Conservation (phyloP, 2,888 invertebrate genomes). For the Sarcophaga caerulescens region DNA sequence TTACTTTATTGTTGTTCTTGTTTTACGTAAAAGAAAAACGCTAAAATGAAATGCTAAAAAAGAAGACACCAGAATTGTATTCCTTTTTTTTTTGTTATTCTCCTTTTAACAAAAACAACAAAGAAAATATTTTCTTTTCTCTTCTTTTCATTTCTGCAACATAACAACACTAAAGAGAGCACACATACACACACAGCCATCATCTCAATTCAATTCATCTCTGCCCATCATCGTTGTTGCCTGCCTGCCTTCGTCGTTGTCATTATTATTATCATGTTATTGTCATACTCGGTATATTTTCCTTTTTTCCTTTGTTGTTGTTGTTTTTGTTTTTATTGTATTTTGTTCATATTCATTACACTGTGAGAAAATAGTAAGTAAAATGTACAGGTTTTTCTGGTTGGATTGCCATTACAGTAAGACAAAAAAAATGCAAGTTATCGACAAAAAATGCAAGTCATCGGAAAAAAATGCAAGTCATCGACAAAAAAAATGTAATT, state of each 20-base stretch:
- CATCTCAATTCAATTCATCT: not conserved
- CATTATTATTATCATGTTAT: slow-evolving; percentile 52
- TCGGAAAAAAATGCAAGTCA: too few species aligned
- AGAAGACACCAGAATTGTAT: slow-evolving; percentile 21
- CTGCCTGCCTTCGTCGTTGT: slow-evolving; percentile 22
- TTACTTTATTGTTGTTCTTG: slow-evolving; percentile 56
- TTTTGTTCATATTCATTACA: slow-evolving; percentile 28
- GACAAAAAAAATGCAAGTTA: too few species aligned
- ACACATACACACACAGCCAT: not conserved
- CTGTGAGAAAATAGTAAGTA: not conserved
- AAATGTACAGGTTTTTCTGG: not conserved
- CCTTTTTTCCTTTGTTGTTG: too few species aligned
- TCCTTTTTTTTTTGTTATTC: slow-evolving; percentile 12
- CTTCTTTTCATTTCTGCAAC: not conserved
- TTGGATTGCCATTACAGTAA: too few species aligned
- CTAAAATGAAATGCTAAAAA: slow-evolving; percentile 26
- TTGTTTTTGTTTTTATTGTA: slow-evolving; percentile 13
- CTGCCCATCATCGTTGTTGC: slow-evolving; percentile 21
- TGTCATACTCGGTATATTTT: slow-evolving; percentile 18
- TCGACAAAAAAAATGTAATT: too few species aligned
- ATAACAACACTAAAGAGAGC: not conserved
- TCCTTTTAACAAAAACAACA: slow-evolving; percentile 30
- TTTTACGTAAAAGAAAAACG: not conserved
- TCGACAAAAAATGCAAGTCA: not conserved
- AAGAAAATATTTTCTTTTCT: slow-evolving; percentile 51